A percentile compares a stretch with the other conserved stretches of the same genome.
Conservation (phyloP, 2,888 invertebrate species). For the Desoria tigrina region DNA sequence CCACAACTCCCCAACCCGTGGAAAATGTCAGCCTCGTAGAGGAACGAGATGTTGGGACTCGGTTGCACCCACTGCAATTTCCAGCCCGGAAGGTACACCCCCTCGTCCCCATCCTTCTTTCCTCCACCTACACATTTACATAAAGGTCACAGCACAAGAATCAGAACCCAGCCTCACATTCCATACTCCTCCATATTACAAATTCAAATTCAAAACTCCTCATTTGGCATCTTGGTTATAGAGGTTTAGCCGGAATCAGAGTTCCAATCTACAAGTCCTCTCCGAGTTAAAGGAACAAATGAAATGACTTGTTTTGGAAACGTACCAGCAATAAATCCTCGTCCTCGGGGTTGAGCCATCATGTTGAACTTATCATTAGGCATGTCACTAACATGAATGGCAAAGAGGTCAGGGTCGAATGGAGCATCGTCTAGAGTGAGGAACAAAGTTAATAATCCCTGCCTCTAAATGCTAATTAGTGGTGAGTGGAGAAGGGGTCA, state of each 20-base stretch:
- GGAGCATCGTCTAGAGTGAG: neutral
- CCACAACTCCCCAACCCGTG: constrained; percentile 32
- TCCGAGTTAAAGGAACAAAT: no score
- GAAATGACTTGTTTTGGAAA: neutral
- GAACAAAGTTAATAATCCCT: neutral
- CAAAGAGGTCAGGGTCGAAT: neutral
- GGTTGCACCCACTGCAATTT: constrained; percentile 18
- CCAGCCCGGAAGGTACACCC: constrained; percentile 24
- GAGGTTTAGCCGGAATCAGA: no score
- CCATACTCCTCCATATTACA: no score
- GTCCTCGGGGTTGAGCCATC: neutral
- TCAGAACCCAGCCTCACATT: no score
- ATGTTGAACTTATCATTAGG: neutral
- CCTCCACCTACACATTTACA: neutral
- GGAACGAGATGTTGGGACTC: neutral
- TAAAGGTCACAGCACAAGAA: no score
- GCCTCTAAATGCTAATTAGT: neutral
- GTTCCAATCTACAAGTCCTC: no score
- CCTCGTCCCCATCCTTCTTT: neutral
- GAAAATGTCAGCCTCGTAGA: constrained; percentile 24
- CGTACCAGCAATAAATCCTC: neutral
- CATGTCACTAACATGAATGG: neutral
- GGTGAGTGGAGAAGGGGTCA: neutral
- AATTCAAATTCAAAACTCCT: no score
- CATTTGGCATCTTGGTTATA: no score